Conservation (phyloP, 2,797 vertebrate genomes). For the Dryobates pubescens region DNA sequence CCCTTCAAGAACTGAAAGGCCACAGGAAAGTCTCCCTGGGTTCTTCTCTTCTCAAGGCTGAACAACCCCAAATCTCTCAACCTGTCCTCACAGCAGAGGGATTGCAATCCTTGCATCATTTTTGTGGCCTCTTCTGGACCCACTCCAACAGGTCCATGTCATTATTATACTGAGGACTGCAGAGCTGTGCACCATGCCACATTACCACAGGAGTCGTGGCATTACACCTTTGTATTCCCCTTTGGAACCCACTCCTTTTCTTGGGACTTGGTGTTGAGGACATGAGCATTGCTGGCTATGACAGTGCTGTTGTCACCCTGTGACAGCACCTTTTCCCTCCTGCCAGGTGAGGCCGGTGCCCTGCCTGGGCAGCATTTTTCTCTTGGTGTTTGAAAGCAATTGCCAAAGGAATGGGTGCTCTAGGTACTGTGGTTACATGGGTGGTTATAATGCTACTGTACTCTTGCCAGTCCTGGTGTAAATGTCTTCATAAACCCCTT, state of each 20-base stretch:
- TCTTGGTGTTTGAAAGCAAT: background rate
- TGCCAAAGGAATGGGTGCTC: background rate
- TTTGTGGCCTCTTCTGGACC: background rate
- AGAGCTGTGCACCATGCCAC: background rate
- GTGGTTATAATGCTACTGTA: background rate
- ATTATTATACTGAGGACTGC: background rate
- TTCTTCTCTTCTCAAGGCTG: background rate
- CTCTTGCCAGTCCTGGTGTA: background rate
- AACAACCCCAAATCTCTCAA: background rate
- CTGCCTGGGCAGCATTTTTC: fast-evolving
- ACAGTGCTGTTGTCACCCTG: fast-evolving
- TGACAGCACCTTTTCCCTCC: background rate
- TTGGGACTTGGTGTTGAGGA: background rate
- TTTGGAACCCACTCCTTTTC: background rate
- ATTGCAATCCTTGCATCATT: background rate
- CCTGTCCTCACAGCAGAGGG: background rate
- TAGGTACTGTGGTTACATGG: fast-evolving
- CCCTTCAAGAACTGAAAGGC: too few species aligned
- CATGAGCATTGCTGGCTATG: background rate
- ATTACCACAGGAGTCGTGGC: background rate
- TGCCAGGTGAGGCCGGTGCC: background rate
- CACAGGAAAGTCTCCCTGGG: background rate
- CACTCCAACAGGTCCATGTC: background rate
- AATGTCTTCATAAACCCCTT: background rate
- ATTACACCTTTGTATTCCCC: background rate